Conservation (phyloP, 1,140 invertebrate genomes). For the Nasonia longicornis region DNA sequence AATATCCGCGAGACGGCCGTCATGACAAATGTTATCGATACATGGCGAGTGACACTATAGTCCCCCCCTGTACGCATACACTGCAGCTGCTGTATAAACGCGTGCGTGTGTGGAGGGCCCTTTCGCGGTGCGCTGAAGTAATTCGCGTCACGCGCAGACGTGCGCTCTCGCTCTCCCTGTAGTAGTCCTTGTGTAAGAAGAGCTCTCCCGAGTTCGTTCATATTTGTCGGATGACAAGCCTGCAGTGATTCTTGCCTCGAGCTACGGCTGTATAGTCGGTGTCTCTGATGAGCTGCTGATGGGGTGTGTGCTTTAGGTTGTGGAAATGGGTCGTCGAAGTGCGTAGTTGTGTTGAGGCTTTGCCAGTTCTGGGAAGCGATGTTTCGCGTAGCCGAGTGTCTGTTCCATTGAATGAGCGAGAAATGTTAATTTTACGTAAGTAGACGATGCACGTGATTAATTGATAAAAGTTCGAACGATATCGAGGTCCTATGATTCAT, state of each 20-base stretch:
- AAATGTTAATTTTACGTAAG: too few relatives aligned
- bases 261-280: background rate
- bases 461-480: too few relatives aligned
- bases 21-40: conserved; percentile 52
- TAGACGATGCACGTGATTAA: too few relatives aligned
- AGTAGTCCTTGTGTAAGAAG: background rate
- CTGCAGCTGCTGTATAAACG: conserved; percentile 21
- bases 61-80: background rate
- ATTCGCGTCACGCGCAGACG: conserved; percentile 47
- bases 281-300: background rate
- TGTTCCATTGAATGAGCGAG: too few relatives aligned
- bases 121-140: conserved; percentile 22
- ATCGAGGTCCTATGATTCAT: too few relatives aligned
- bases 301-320: too few relatives aligned
- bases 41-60: conserved; percentile 48
- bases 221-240: background rate
- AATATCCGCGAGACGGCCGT: conserved; percentile 2
- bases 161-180: background rate
- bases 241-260: background rate
- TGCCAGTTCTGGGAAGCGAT: background rate
- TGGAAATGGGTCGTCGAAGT: background rate
- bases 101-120: conserved; percentile 21
- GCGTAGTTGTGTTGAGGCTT: background rate
- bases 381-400: too few relatives aligned
- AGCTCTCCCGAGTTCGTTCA: background rate